These are phyloP conservation scores for Proteles cristata DNA, from an alignment of 2,113 vertebrate species.

Conservation along the genomic window DNA sequence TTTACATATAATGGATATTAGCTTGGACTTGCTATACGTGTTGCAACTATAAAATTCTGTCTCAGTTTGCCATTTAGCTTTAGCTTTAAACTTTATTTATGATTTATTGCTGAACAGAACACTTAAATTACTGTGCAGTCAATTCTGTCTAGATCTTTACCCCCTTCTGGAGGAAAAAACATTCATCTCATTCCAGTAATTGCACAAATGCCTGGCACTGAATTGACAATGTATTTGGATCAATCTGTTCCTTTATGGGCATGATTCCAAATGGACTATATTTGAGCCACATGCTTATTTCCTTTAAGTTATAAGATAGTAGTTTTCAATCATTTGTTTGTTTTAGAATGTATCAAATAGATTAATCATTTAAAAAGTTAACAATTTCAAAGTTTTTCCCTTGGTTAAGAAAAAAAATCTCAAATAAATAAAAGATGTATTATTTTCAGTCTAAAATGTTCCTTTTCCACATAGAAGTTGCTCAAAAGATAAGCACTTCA, in stretches of 20 bases:
- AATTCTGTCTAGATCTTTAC: not conserved
- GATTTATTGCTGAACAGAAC: not conserved
- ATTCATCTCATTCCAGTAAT: slow-evolving; percentile 15
- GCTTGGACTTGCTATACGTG: not conserved
- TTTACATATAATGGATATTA: not conserved
- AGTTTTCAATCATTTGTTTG: slow-evolving; percentile 21
- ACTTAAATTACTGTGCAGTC: not conserved
- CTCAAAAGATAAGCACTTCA: not conserved
- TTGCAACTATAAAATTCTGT: not conserved
- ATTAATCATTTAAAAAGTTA: not conserved
- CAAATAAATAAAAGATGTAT: not conserved
- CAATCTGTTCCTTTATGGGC: not conserved
- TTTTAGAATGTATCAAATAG: slow-evolving; percentile 28
- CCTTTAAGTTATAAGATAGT: not conserved
- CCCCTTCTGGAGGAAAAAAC: not conserved
- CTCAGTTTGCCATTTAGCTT: not conserved
- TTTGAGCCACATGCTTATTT: not conserved
- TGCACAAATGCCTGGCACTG: not conserved
- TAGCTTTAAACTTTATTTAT: slow-evolving; percentile 31
- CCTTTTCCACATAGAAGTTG: not conserved
- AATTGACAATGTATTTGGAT: not conserved
- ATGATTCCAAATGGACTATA: slow-evolving; percentile 19
- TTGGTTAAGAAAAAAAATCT: not conserved
- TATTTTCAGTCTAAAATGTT: slow-evolving; percentile 18
- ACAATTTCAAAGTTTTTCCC: not conserved